phyloP scores from a whole-genome alignment of 2,113 vertebrate genomes.

The Isichthys henryi region DNA sequence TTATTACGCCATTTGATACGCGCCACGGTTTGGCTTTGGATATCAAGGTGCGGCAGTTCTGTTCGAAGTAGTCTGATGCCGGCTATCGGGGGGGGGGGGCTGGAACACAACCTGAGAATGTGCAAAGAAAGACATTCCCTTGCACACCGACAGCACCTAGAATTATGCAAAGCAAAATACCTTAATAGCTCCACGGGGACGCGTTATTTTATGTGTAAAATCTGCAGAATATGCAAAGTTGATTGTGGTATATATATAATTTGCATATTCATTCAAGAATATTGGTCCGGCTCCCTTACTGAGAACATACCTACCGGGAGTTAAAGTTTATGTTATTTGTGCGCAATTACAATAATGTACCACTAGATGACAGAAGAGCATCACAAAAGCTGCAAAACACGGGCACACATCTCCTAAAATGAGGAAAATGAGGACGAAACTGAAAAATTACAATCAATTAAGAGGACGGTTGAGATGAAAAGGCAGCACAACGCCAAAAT shows the following conservation, averaged over 20 bases:
- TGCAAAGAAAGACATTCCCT: neutral
- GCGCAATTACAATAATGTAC: neutral
- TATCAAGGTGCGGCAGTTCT: neutral
- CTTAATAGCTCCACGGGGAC: neutral
- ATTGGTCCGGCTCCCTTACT: neutral
- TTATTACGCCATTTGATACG: neutral
- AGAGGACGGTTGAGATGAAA: neutral
- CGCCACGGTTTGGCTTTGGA: neutral
- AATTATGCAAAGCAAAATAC: neutral
- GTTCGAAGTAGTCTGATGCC: neutral
- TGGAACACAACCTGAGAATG: neutral
- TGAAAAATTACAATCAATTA: neutral
- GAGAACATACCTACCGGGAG: neutral
- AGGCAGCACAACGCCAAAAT: neutral
- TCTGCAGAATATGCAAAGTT: neutral
- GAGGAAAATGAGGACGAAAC: neutral
- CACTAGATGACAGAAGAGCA: conserved; percentile 2
- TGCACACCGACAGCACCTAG: neutral
- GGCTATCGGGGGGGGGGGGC: neutral
- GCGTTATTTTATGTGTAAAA: neutral
- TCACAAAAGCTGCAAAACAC: neutral
- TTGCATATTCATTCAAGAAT: neutral
- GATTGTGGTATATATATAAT: neutral
- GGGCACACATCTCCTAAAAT: neutral
- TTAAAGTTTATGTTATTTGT: neutral